Evolutionary conservation across 2,888 invertebrate genomes (phyloP), one percentile per base, ranked within the genome.

Genomic region (Frankliniella fusca): DNA sequence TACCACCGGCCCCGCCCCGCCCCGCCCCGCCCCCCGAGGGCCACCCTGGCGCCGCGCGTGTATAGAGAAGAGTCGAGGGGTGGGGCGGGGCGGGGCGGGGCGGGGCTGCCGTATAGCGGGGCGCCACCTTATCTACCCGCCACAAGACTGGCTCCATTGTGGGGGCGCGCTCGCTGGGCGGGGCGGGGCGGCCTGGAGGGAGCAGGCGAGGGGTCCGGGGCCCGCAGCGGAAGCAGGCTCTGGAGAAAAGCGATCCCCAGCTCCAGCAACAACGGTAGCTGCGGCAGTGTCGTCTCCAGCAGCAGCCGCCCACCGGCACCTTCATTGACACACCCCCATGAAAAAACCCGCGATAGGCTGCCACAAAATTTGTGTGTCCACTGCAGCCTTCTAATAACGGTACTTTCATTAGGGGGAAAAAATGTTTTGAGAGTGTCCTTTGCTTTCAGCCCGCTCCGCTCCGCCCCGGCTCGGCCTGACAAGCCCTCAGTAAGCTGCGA

Each of bases 81-180:
- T n/a, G n/a, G 65, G 20, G 70, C 23, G 70, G 70, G 11, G 70
- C n/a, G n/a, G n/a, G n/a, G n/a, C n/a, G n/a, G n/a, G n/a, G n/a
- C n/a, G n/a, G 61, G 61, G 15, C 20, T n/a, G 61, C 61, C 61
- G 61, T 61, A 61, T 61, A 61, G 61, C 20, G 15, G 20, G 70
- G 23, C 27, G 70, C 54, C 70, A 76, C 70, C 70, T 76, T 76
- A 76, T 76, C 70, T 76, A 27, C 23, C 70, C 70, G 70, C 70
- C 70, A 76, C 70, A 76, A 76, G 70, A 76, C 70, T 76, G 70
- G 70, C 23, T 76, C 70, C 70, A 76, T 76, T 76, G 70, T 76
- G 70, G 70, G 23, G 23, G 12, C 70, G 27, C 23, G 18, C 38
- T 38, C 38, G 38, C 38, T 3, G 61, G 61, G 61, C 11, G 27